Base-by-base conservation (phyloP, 2,797 vertebrate genomes). In the Sebastes umbrosus region DNA sequence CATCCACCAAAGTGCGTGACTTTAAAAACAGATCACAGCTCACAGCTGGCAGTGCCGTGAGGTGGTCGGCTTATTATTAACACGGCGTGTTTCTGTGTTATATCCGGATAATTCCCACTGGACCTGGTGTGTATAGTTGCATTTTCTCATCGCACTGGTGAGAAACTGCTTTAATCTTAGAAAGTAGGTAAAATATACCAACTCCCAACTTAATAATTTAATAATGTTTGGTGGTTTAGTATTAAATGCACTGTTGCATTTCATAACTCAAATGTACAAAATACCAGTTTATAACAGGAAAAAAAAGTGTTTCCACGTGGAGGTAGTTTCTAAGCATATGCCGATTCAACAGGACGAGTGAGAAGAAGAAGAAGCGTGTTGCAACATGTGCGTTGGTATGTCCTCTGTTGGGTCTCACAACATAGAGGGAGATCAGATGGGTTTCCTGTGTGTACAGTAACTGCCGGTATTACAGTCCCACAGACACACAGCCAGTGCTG, bases 331-430 rank as follows among this genome's bases (percentile, higher is more conserved):
- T 24, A 18, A 32, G 54, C 31, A 70, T 18, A 36, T n/a, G 18
- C 22, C 4, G 10, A 27, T 43, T 57, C 13, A 43, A 9, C 50
- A 27, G 27, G 39, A 58, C 4, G 4, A 39, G 72, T 63, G 31
- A 55, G 14, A 62, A 62, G 57, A 50, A 31, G 60, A 50, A 31
- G 63, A 36, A 11, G 39, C 88, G 1, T 79, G 87, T 82, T 67
- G 32, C 8, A 58, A 67, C 89, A 66, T 59, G 90, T 73, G 16
- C 24, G 0, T 4, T 76, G 87, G 80, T 74, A 80, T 84, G 77
- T 82, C 29, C 11, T 64, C n/a, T 8, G 25, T n/a, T 22, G 62
- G 13, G 22, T 27, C 54, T 71, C 66, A 77, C 36, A 72, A 55
- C 72, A 58, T 50, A 64, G 6, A 46, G 46, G 2, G 20, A 31